Evolutionary conservation across 2,113 vertebrate genomes (phyloP).

Genomic region (Clarias macrocephalus): DNA sequence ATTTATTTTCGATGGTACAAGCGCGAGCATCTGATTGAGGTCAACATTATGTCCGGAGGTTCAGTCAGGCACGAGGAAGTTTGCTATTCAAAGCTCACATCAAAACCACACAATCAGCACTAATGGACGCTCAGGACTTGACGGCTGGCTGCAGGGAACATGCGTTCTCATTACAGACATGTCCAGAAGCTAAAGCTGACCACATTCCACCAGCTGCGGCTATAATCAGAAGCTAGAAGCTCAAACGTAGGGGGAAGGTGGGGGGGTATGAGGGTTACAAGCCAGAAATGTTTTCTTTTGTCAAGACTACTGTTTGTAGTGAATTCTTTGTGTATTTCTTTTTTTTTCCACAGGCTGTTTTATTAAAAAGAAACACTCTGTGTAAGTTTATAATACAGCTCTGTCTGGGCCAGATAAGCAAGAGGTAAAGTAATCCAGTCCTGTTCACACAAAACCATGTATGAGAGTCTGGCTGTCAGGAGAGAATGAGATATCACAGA

Average conservation of each 20-base stretch:
- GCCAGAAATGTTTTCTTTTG: neutral
- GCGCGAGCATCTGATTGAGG: constrained; percentile 1
- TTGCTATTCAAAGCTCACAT: constrained; percentile 30
- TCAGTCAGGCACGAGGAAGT: constrained; percentile 29
- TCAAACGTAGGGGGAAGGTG: neutral
- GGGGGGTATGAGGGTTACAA: too few relatives aligned
- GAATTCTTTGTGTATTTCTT: neutral
- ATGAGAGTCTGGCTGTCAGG: neutral
- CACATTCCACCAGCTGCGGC: neutral
- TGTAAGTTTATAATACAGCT: neutral
- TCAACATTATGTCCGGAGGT: constrained; percentile 33
- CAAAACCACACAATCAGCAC: constrained; percentile 43
- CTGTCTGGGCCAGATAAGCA: constrained; percentile 14
- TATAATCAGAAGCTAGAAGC: constrained; percentile 7
- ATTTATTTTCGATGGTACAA: neutral
- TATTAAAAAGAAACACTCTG: neutral
- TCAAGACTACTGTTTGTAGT: neutral
- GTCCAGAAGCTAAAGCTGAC: neutral
- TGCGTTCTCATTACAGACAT: constrained; percentile 31
- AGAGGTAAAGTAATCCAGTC: neutral
- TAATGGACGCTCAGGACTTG: constrained; percentile 35
- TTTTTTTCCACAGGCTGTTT: neutral
- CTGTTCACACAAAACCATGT: neutral
- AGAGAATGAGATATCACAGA: neutral
- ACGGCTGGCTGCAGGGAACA: constrained; percentile 37